Evolutionary conservation across 2,797 vertebrate species (phyloP).

Genomic region (Mico argentatus): DNA sequence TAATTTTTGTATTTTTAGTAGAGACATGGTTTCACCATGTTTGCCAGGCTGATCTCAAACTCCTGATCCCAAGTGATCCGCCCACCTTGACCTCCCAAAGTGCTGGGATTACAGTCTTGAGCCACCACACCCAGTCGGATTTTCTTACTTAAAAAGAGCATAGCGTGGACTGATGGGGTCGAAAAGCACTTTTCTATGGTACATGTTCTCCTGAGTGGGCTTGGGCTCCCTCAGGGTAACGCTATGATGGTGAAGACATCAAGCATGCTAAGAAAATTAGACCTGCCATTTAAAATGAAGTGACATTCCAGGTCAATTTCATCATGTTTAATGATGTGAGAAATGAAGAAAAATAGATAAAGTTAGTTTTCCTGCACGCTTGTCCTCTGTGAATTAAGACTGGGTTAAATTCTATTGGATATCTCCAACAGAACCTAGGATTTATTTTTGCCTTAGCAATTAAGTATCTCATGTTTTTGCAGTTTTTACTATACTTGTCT

Average conservation of each 20-base stretch:
- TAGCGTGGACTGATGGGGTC: no score
- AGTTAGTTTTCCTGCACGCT: neutral
- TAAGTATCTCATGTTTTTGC: neutral
- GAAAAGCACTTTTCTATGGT: neutral
- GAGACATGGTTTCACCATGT: no score
- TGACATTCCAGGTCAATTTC: conserved; percentile 31
- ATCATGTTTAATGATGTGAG: conserved; percentile 45
- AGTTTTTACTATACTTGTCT: neutral
- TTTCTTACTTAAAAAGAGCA: neutral
- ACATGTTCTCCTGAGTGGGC: neutral
- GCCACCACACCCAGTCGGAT: no score
- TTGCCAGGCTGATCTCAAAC: no score
- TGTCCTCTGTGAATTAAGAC: neutral
- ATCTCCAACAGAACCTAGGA: neutral
- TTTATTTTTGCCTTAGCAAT: neutral
- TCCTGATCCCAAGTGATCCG: no score
- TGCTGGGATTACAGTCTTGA: no score
- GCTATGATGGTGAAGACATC: neutral
- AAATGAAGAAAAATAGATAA: conserved; percentile 37
- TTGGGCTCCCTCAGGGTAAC: neutral
- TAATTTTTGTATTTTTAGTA: no score
- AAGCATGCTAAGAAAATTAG: neutral
- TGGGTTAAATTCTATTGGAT: neutral
- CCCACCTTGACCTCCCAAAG: no score
- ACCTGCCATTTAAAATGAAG: conserved; percentile 13